phyloP scores from a whole-genome alignment of 2,797 vertebrate genomes.

The Loris lydekkerianus region DNA sequence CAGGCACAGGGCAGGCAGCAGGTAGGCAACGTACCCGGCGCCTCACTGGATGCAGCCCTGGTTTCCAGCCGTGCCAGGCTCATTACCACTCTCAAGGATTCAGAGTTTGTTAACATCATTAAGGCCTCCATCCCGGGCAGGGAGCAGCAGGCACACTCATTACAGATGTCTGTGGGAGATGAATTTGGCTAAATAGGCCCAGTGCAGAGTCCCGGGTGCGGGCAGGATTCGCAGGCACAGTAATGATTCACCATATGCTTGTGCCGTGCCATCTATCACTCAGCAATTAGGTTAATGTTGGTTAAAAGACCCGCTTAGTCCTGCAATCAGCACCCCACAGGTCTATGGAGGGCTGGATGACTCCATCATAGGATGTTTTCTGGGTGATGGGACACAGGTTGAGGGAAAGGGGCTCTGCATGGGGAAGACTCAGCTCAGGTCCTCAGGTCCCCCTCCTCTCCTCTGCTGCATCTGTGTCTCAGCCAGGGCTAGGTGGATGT shows the following conservation, averaged over 20 bases:
- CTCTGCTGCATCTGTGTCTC: not conserved
- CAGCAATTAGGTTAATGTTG: conserved; percentile 90
- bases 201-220: conserved; percentile 81
- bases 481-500: not conserved
- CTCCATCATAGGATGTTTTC: conserved; percentile 65
- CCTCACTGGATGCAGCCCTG: not conserved
- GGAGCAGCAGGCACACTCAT: conserved; percentile 86
- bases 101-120: conserved; percentile 89
- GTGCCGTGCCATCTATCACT: conserved; percentile 86
- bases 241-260: conserved; percentile 88
- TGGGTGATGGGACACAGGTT: not conserved
- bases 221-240: conserved; percentile 82
- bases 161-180: conserved; percentile 88
- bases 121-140: conserved; percentile 89
- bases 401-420: not conserved
- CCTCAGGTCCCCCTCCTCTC: not conserved
- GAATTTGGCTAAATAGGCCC: conserved; percentile 85
- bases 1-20: not conserved
- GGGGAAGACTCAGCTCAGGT: not conserved
- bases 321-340: conserved; percentile 85
- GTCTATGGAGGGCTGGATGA: conserved; percentile 68
- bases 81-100: conserved; percentile 88
- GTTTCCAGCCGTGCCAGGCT: conserved; percentile 72
- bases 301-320: conserved; percentile 88
- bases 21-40: accelerated